Percentiles rank a stretch among this genome's conserved stretches.
phyloP scores from a whole-genome alignment of 2,797 vertebrate genomes.

The Cottoperca gobio region DNA sequence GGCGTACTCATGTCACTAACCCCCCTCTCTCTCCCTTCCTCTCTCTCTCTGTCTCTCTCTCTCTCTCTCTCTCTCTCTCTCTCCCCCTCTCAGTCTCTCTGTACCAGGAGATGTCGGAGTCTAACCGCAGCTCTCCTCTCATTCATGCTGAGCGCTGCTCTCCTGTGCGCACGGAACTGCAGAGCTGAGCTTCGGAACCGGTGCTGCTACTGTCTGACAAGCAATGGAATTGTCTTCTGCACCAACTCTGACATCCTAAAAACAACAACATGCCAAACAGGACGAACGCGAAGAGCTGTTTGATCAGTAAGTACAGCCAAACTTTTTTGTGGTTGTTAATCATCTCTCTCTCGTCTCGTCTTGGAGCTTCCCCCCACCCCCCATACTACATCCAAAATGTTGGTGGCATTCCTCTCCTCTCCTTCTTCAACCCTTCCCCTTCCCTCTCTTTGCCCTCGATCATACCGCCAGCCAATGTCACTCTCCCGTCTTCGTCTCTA shows the following conservation, averaged over 20 bases:
- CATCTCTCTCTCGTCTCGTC: slow-evolving; percentile 25
- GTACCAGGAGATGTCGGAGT: slow-evolving; percentile 70
- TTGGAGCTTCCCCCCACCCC: slow-evolving; percentile 11
- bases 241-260: slow-evolving; percentile 73
- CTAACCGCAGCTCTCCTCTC: slow-evolving; percentile 71
- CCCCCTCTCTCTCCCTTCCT: slow-evolving; percentile 10
- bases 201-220: slow-evolving; percentile 44
- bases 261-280: slow-evolving; percentile 77
- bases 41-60: slow-evolving; percentile 12
- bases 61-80: slow-evolving; percentile 6
- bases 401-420: slow-evolving; percentile 53
- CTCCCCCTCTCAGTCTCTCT: slow-evolving; percentile 23
- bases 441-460: background rate
- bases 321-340: slow-evolving; percentile 60
- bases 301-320: slow-evolving; percentile 84
- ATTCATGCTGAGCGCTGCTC: slow-evolving; percentile 81
- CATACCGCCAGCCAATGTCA: slow-evolving; percentile 9
- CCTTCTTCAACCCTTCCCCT: slow-evolving; percentile 14
- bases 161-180: slow-evolving; percentile 74
- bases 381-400: slow-evolving; percentile 45
- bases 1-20: slow-evolving; percentile 66
- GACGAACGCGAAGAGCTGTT: slow-evolving; percentile 66
- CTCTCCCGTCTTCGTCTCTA: background rate
- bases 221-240: slow-evolving; percentile 69
- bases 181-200: slow-evolving; percentile 67